Evolutionary conservation across 2,888 invertebrate genomes (phyloP).

Genomic region (Polymixis lichenea): DNA sequence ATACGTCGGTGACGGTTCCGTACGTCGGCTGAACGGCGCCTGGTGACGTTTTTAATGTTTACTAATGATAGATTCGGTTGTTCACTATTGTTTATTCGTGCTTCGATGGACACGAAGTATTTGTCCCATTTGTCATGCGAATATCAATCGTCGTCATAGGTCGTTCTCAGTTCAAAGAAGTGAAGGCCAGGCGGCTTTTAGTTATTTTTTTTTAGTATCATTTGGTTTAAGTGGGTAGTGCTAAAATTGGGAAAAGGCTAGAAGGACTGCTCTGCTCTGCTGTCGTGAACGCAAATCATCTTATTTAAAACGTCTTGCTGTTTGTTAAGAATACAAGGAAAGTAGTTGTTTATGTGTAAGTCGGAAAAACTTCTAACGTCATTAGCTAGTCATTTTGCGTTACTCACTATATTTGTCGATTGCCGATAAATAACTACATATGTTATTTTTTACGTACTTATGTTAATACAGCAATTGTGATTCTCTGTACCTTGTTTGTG

Average conservation of each 20-base stretch:
- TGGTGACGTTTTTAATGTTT: conserved; percentile 52
- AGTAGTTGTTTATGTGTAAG: conserved; percentile 39
- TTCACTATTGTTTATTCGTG: conserved; percentile 56
- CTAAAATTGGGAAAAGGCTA: background rate
- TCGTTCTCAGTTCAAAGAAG: conserved; percentile 13
- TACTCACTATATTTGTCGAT: conserved; percentile 39
- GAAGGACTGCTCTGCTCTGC: too few relatives aligned
- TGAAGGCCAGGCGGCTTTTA: conserved; percentile 16
- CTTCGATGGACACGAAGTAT: conserved; percentile 34
- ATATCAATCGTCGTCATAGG: conserved; percentile 22
- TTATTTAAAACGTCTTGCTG: conserved; percentile 11
- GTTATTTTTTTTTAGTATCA: background rate
- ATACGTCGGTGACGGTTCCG: conserved; percentile 35
- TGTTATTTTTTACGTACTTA: conserved; percentile 35
- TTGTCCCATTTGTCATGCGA: conserved; percentile 21
- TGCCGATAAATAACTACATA: conserved; percentile 24
- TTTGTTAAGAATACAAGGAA: conserved; percentile 54
- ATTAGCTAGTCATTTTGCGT: conserved; percentile 39
- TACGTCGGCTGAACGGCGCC: conserved; percentile 53
- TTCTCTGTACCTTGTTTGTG: conserved; percentile 19
- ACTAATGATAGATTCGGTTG: conserved; percentile 60
- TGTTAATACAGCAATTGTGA: conserved; percentile 25
- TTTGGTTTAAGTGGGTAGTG: background rate
- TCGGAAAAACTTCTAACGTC: conserved; percentile 57
- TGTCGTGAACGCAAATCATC: background rate